phyloP scores from a whole-genome alignment of 2,113 vertebrate species.

The Apteryx mantelli region DNA sequence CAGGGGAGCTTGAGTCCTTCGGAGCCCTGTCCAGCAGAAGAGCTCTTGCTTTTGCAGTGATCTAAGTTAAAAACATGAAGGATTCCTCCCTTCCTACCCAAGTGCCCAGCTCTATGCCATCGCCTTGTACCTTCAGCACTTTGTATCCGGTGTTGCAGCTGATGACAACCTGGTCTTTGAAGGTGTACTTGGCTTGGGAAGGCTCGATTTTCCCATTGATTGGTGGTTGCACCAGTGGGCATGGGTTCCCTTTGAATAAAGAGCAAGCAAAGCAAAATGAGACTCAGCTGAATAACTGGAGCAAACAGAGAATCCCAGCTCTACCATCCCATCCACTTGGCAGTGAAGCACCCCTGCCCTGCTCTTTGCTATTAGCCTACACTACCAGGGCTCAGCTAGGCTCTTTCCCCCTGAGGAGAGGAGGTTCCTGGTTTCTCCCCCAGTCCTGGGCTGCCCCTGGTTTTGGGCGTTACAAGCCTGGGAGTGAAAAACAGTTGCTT shows the following conservation, averaged over 20 bases:
- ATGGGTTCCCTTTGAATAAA: constrained; percentile 80
- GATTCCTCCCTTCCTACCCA: neutral
- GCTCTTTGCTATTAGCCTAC: neutral
- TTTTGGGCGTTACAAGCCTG: neutral
- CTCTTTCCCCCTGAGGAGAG: neutral
- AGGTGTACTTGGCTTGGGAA: constrained; percentile 85
- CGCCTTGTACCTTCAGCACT: constrained; percentile 83
- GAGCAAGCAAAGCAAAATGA: neutral
- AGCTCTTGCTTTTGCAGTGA: too few species aligned
- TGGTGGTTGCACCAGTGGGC: constrained; percentile 76
- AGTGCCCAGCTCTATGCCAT: neutral
- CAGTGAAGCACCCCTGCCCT: neutral
- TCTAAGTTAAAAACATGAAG: neutral
- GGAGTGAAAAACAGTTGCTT: neutral
- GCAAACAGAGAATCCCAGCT: neutral
- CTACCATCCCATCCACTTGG: neutral
- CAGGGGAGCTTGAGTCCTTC: neutral
- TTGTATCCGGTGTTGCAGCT: constrained; percentile 88
- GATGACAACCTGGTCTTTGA: constrained; percentile 91
- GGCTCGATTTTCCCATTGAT: constrained; percentile 84
- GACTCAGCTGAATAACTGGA: neutral
- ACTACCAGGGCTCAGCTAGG: neutral
- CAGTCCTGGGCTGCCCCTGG: neutral
- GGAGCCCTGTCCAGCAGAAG: neutral
- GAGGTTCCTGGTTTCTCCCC: neutral